Evolutionary conservation across 1,140 invertebrate genomes (phyloP), one percentile per base, ranked within the genome.

Genomic region (Drosophila grimshawi): DNA sequence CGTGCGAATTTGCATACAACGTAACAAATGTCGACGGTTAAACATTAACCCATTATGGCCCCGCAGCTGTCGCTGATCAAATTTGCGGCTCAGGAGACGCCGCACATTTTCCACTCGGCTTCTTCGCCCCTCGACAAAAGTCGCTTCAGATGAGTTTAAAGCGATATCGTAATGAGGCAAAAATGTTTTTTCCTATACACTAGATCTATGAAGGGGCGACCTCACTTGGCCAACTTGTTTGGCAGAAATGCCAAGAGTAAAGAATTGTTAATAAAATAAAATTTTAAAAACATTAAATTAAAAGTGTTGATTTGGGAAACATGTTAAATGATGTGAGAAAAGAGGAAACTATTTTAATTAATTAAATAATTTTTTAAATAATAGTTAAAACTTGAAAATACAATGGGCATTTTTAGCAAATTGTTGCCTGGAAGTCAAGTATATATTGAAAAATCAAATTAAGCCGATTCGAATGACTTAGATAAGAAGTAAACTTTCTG

Each of bases 1-100:
- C 72, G 72, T 70, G 72, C 72, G 69, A 69, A 75, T 69, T 69
- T 75, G 66, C 65, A 75, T 75, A 57, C 51, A 41, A 49, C 4
- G n/a, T 32, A 39, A 11, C 30, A 37, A 53, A 6, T 43, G n/a
- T 8, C 19, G 41, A 61, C 46, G 73, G 63, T 55, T 78, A 70
- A 80, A 88, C 83, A 80, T 88, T 88, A 80, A 79, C 83, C 83
- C 83, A 88, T 86, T 86, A 88, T 57, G 68, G 71, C 62, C 73
- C 64, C 48, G 48, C 64, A 53, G 43, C 49, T 64, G 76, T 53
- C 60, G 70, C 51, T 75, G 76, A 82, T 82, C 76, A 86, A 81
- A 85, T 78, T 81, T 69, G 45, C 60, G 49, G 67, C 32, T 69
- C 57, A 37, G 56, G 45, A 43, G 66, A 35, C 79, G 77, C 64